A percentile compares a stretch with the other conserved stretches of the same genome.
Evolutionary conservation across 2,888 invertebrate genomes (phyloP).

Genomic region (Eutolmus rufibarbis): DNA sequence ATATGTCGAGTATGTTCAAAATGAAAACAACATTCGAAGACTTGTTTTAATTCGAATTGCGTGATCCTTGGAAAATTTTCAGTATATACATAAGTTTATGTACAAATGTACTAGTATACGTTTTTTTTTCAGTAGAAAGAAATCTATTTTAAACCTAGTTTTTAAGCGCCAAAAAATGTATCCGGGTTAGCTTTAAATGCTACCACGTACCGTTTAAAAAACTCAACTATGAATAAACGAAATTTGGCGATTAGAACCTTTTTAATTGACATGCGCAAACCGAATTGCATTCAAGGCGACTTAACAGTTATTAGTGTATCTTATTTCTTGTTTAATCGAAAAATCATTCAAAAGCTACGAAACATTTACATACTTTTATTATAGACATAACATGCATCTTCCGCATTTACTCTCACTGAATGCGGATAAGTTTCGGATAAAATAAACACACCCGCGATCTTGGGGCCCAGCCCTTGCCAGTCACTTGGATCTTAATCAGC

Average conservation of each 20-base stretch:
- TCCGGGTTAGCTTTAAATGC: neutral
- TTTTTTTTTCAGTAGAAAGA: neutral
- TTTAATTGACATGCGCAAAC: neutral
- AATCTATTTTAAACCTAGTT: neutral
- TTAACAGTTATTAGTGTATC: neutral
- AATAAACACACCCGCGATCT: neutral
- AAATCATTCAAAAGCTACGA: neutral
- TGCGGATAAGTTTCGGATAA: neutral
- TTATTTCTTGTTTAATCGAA: neutral
- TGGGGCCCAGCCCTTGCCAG: neutral
- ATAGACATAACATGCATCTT: neutral
- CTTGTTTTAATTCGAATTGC: neutral
- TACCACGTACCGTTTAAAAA: too few species aligned
- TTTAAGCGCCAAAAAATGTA: neutral
- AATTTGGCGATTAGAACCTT: neutral
- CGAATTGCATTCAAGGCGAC: neutral
- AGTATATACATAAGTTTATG: neutral
- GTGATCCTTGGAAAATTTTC: neutral
- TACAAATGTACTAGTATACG: neutral
- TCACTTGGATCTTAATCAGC: neutral
- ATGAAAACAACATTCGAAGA: neutral
- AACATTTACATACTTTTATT: neutral
- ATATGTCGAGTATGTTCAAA: neutral
- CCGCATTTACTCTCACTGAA: neutral
- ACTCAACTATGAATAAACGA: neutral